Evolutionary conservation across 2,888 invertebrate species (phyloP).

Genomic region (Sphecodes monilicornis): DNA sequence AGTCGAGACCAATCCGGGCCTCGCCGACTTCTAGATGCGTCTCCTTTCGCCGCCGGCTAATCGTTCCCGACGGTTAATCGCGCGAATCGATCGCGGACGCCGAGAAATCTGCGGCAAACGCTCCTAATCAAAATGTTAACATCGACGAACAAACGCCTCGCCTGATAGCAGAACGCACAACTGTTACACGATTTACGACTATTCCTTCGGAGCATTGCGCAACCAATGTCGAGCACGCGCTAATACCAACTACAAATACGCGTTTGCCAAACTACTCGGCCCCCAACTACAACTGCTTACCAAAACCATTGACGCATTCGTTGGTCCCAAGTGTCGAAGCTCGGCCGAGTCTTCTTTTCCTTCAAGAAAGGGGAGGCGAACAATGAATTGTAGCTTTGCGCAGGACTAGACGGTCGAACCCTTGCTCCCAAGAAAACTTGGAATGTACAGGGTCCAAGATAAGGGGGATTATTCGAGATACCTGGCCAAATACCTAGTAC

Average conservation of each 20-base stretch:
- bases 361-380: neutral
- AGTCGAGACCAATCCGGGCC: slow-evolving; percentile 65
- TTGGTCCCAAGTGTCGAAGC: slow-evolving; percentile 36
- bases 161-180: neutral
- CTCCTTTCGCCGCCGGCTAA: neutral
- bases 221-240: neutral
- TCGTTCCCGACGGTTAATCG: neutral
- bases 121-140: neutral
- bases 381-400: slow-evolving; percentile 4
- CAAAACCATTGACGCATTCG: slow-evolving; percentile 37
- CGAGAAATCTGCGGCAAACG: neutral
- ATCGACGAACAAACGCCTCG: too few species aligned
- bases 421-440: slow-evolving; percentile 11
- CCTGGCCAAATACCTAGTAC: too few species aligned
- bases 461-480: neutral
- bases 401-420: neutral
- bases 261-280: too few species aligned
- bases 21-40: slow-evolving; percentile 35
- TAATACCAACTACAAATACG: neutral
- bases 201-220: slow-evolving; percentile 13
- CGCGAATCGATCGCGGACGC: neutral
- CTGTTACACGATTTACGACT: slow-evolving; percentile 7
- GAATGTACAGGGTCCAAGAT: neutral
- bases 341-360: slow-evolving; percentile 25
- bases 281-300: slow-evolving; percentile 5